Percentiles rank a stretch among this genome's conserved stretches.
Conservation (phyloP, 2,888 invertebrate species). For the Deladenus siricidicola region DNA sequence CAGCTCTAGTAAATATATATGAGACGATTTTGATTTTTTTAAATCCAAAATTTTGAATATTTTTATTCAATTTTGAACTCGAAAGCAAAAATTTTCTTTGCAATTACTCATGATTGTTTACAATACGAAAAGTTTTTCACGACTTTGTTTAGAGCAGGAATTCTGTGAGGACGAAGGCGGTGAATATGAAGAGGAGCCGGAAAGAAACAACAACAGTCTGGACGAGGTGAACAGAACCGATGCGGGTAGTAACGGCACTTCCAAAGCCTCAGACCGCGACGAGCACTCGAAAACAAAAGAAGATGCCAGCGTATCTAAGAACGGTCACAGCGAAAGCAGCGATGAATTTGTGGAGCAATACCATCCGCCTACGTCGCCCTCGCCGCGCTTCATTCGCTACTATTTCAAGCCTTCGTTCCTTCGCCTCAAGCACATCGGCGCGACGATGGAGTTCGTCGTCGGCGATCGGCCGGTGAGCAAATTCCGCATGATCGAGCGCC, state of each 20-base stretch:
- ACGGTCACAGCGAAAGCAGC: neutral
- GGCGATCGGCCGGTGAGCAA: constrained; percentile 81
- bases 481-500: constrained; percentile 70
- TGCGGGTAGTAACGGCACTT: too few relatives aligned
- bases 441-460: constrained; percentile 96
- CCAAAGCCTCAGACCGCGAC: too few relatives aligned
- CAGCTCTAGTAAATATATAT: neutral
- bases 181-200: constrained; percentile 14
- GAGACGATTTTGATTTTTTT: neutral
- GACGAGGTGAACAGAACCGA: neutral
- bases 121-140: too few relatives aligned
- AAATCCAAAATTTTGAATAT: neutral
- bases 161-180: neutral
- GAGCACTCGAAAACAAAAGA: neutral
- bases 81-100: too few relatives aligned
- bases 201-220: neutral
- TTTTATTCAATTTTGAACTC: neutral
- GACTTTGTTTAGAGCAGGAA: too few relatives aligned
- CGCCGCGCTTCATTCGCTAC: constrained; percentile 80
- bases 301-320: neutral
- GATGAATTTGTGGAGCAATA: constrained; percentile 9
- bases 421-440: constrained; percentile 75
- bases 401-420: constrained; percentile 97
- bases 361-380: constrained; percentile 16
- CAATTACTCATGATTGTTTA: too few relatives aligned